Conservation (phyloP, 2,797 vertebrate genomes). For the Gobio occitaniae region DNA sequence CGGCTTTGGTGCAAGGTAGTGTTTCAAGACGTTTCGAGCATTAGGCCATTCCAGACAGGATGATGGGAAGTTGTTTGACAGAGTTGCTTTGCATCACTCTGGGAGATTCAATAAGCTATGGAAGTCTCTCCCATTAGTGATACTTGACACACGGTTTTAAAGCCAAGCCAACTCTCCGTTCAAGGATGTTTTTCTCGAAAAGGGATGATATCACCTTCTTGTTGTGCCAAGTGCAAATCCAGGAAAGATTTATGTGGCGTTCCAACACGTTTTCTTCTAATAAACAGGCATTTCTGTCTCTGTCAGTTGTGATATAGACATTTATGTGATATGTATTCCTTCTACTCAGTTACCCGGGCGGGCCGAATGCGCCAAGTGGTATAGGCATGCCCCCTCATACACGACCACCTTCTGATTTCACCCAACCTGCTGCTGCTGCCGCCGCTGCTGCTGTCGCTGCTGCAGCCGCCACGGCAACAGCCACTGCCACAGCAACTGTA, state of each 20-base stretch:
- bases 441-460: conserved; percentile 94
- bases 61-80: conserved; percentile 54
- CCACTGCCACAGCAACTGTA: conserved; percentile 87
- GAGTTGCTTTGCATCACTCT: conserved; percentile 50
- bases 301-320: background rate
- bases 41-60: conserved; percentile 33
- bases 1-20: conserved; percentile 92
- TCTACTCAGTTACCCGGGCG: conserved; percentile 89
- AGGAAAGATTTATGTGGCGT: conserved; percentile 26
- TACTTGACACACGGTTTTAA: conserved; percentile 60
- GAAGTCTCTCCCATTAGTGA: conserved; percentile 59
- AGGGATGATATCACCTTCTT: conserved; percentile 61
- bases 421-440: conserved; percentile 93
- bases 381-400: conserved; percentile 94
- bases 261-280: conserved; percentile 15
- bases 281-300: conserved; percentile 4
- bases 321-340: background rate
- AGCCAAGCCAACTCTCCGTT: conserved; percentile 59
- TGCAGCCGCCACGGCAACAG: conserved; percentile 86
- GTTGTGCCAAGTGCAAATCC: conserved; percentile 53
- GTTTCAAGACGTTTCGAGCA: conserved; percentile 31
- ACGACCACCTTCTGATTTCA: conserved; percentile 91
- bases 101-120: conserved; percentile 62
- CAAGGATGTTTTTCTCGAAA: conserved; percentile 58
- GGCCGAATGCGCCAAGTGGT: conserved; percentile 90